Conservation (phyloP, 2,113 vertebrate genomes). For the Cebidichthys violaceus region DNA sequence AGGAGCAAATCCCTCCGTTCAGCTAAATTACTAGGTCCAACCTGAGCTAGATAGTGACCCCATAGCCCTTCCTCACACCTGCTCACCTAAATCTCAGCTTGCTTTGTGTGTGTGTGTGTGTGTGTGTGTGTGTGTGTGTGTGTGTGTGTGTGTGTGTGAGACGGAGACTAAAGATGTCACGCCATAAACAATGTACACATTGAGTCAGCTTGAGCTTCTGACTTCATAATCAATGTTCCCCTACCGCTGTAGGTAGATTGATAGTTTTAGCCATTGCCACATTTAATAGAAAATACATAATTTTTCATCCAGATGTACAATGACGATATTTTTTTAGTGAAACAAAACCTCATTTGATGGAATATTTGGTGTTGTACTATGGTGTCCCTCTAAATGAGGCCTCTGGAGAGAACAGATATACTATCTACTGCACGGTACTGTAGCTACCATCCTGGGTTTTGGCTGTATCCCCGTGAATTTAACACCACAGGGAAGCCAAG, state of each 20-base stretch:
- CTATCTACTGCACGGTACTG: not conserved
- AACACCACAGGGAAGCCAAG: not conserved
- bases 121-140: conserved; percentile 33
- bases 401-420: not conserved
- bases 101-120: conserved; percentile 49
- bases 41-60: conserved; percentile 83
- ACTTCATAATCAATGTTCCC: conserved; percentile 11
- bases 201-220: not conserved
- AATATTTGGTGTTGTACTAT: not conserved
- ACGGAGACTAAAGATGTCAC: conserved; percentile 35
- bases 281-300: not conserved
- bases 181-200: conserved; percentile 6
- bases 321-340: not conserved
- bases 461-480: not conserved
- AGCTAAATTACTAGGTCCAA: conserved; percentile 85
- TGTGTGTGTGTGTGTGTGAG: conserved; percentile 27
- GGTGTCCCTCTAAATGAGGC: not conserved
- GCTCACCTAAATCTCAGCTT: conserved; percentile 70
- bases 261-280: not conserved
- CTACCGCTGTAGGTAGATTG: not conserved
- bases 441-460: not conserved
- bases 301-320: not conserved
- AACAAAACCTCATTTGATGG: not conserved
- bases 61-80: conserved; percentile 82
- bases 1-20: conserved; percentile 79